Percentiles rank a stretch among this genome's conserved stretches.
These are phyloP conservation scores for Thyatira batis DNA, from an alignment of 2,888 invertebrate genomes.

Conservation along the genomic window DNA sequence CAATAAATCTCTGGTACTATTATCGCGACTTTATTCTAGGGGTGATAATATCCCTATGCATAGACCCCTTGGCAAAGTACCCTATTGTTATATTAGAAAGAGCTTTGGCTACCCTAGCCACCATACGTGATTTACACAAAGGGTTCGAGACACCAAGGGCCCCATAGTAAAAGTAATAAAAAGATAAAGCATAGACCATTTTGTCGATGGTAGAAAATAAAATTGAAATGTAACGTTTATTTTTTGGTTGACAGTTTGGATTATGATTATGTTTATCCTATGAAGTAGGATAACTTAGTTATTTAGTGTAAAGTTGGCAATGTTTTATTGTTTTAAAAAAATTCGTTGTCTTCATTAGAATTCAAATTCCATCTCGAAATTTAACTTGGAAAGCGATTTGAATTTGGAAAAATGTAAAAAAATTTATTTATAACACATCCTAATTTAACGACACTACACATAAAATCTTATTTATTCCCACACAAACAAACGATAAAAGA, in stretches of 20 bases:
- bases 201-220: constrained; percentile 37
- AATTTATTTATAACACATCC: not conserved
- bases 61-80: constrained; percentile 38
- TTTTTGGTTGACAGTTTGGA: constrained; percentile 40
- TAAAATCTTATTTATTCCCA: not conserved
- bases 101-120: constrained; percentile 31
- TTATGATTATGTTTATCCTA: not conserved
- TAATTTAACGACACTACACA: not conserved
- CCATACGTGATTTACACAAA: constrained; percentile 71
- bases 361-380: no score
- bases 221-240: constrained; percentile 52
- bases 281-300: no score
- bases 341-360: no score
- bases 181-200: constrained; percentile 40
- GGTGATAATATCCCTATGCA: constrained; percentile 27
- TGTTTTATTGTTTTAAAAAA: no score
- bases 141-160: constrained; percentile 50
- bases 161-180: constrained; percentile 55
- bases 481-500: not conserved
- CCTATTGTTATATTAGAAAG: constrained; percentile 49
- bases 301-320: not conserved
- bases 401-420: not conserved
- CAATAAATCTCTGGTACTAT: constrained; percentile 34
- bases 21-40: constrained; percentile 46
- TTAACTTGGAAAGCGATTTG: no score